Base-by-base conservation (phyloP, 2,888 invertebrate species). In the Leucophenga maculata region DNA sequence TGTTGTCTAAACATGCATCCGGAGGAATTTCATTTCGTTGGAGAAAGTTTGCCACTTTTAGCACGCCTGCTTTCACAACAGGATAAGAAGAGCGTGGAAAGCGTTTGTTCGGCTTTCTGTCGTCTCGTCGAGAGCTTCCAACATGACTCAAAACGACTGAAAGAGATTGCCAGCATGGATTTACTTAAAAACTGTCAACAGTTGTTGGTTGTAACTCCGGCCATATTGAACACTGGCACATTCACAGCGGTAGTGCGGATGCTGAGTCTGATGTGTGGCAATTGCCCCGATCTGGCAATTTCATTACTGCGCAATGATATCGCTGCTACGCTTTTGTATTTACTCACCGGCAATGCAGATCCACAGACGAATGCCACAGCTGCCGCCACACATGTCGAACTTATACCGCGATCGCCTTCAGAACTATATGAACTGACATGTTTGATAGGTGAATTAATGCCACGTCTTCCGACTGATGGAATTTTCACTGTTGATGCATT, bases 61-160 rank as follows among this genome's bases (percentile, higher is more conserved):
- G 97, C 97, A 62, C 93, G 88, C 74, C 91, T 94, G 84, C 88
- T 95, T 65, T 93, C 94, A 1, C 94, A 94, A 86, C 94, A 97
- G 90, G 99, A 99, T 89, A 99, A 99, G 89, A 98, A 98, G 86
- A 97, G 97, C 70, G 97, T 99, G 54, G 99, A 99, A 87, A 97
- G 96, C 86, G 97, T 98, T 14, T 99, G 99, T 84, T 91, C 97
- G 76, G 97, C 98, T 22, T 98, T 99, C 90, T 97, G 97, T 70
- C 93, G 99, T 6, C 91, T 99, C 57, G 97, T 99, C 60, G 99
- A 99, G 86, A 97, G 97, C 87, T 97, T 97, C 89, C 97, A 98
- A 86, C 92, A 94, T 79, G 97, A 99, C 87, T 94, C 97, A 18
- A 92, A 93, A 26, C 93, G 95, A 74, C 90, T 99, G 72, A 95